Base-by-base conservation (phyloP, 2,888 invertebrate species). In the Galerucella calmariensis region DNA sequence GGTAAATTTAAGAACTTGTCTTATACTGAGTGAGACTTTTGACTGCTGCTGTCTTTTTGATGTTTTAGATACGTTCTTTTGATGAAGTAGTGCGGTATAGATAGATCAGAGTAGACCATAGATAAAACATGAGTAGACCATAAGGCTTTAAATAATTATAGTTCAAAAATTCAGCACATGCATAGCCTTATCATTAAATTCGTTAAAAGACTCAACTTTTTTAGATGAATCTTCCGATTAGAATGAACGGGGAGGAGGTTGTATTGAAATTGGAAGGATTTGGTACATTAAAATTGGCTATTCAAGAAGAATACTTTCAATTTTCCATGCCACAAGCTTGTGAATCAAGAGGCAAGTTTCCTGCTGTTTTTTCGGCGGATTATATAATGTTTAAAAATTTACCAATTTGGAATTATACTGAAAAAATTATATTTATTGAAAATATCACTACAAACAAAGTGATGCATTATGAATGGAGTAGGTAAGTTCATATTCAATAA, bases 381-480 rank as follows among this genome's bases (percentile, higher is more conserved):
- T 83, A 80, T 71, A 74, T 89, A 24, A 75, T 83, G 12, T 59
- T 87, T n/a, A 81, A 84, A 35, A 77, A 83, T 1, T 76, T 87
- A 48, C 80, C 85, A 1, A 82, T 82, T 3, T 86, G 88, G 81
- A 85, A 81, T 69, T 80, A 76, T 46, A 75, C 80, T 2, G 83
- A 85, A 56, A 84, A 81, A 76, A 78, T 89, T 76, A 80, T 89
- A 69, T 86, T 88, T 75, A 83, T 89, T 53, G 83, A 84, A 74
- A 89, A 89, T 79, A 81, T 79, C 65, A 84, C 85, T 9, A 76
- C 82, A 56, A 83, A 86, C 53, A 75, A 75, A 67, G 82, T 85
- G 2, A 80, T 89, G 27, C 84, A 85, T 12, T 89, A 86, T 75
- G 78, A 83, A 27, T 89, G 88, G 88, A 82, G 84, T 78, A 83